Evolutionary conservation across 2,888 invertebrate species (phyloP), one percentile per base, ranked within the genome.

Genomic region (Gandaritis pyraliata): DNA sequence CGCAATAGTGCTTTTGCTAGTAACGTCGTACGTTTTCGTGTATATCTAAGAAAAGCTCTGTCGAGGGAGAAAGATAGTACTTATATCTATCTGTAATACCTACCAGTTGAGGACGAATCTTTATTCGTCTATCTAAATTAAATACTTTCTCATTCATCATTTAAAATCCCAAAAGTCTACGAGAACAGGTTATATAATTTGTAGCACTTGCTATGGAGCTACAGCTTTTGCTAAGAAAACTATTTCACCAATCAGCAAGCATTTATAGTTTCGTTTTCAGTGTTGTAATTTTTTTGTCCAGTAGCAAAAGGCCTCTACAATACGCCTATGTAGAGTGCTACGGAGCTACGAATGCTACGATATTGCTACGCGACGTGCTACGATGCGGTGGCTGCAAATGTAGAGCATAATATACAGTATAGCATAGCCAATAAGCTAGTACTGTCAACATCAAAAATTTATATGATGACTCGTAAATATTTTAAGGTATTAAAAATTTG

Each of bases 341-440:
- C 43, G 43, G 16, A 46, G 57, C 65, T 65, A 54, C 57, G 33
- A 33, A 33, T 0, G 63, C 65, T 66, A 64, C 64, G 59, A 62
- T 45, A 43, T 16, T 45, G 56, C 64, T 60, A 65, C 65, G 64
- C 63, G 53, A 68, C 64, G 61, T 61, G 67, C 65, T 67, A 67
- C 69, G 59, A 58, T 23, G 16, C 30, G 43, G n/a, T 52, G 41
- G 11, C 23, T 23, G 23, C 23, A 23, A 23, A 23, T 23, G 23
- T 23, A 2, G 23, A 23, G 3, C 5, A 23, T 3, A 23, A 23
- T 23, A 23, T 23, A 23, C 23, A 23, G 23, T 4, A 23, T 23
- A 23, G 23, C n/a, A n/a, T 23, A 23, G 23, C 23, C 23, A 23
- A 23, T 23, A 23, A 23, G 23, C 23, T 23, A 23, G 23, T 23